Evolutionary conservation across 2,113 vertebrate species (phyloP).

Genomic region (Hemiscyllium ocellatum): DNA sequence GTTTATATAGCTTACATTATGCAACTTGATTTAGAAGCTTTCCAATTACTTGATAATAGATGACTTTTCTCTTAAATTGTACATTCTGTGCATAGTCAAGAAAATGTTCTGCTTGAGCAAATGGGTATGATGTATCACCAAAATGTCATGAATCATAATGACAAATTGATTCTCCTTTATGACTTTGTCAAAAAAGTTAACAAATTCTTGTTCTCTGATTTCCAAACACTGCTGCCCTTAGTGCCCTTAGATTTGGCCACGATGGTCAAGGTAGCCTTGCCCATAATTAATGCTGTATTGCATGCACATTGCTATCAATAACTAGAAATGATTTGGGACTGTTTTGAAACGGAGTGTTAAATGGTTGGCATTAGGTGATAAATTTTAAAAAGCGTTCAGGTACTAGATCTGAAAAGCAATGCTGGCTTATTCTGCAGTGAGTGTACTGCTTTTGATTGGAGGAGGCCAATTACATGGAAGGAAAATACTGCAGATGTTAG

Average conservation of each 20-base stretch:
- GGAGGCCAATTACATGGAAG: not conserved
- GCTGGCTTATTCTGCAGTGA: not conserved
- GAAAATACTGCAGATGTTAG: too few species aligned
- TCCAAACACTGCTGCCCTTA: not conserved
- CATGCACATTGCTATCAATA: not conserved
- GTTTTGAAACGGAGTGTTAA: not conserved
- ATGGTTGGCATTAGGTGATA: not conserved
- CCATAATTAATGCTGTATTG: not conserved
- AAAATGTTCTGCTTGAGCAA: not conserved
- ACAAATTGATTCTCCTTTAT: not conserved
- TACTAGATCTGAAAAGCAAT: not conserved
- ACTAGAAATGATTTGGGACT: not conserved
- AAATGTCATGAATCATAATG: not conserved
- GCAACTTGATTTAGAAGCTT: not conserved
- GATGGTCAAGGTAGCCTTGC: not conserved
- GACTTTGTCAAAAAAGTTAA: not conserved
- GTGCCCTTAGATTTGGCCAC: not conserved
- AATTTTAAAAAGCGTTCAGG: not conserved
- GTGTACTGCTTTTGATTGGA: not conserved
- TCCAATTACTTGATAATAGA: not conserved
- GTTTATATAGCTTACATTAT: not conserved
- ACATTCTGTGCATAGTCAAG: not conserved
- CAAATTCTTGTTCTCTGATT: not conserved
- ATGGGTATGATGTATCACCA: not conserved
- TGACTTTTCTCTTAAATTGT: not conserved